A percentile compares a stretch with the other conserved stretches of the same genome.
Conservation (phyloP, 2,113 vertebrate genomes). For the Xerus inauris region DNA sequence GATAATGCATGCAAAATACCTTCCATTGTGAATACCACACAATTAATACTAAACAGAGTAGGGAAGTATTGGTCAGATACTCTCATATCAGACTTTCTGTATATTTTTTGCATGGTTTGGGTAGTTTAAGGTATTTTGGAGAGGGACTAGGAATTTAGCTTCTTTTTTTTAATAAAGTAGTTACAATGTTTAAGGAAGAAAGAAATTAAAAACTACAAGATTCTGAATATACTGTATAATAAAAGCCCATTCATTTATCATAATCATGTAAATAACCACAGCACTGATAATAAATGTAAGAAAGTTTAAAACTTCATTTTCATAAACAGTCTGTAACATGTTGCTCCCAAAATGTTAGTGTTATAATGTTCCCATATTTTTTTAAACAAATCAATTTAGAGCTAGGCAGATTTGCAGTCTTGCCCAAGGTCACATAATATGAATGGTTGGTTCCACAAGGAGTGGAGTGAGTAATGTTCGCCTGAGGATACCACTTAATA, state of each 20-base stretch:
- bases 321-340: not conserved
- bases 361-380: not conserved
- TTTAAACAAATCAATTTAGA: not conserved
- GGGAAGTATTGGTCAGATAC: not conserved
- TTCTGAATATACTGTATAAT: not conserved
- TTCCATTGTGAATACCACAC: not conserved
- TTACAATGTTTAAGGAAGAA: not conserved
- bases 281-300: not conserved
- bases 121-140: not conserved
- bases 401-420: not conserved
- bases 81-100: not conserved
- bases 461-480: not conserved
- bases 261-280: slow-evolving; percentile 12
- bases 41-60: not conserved
- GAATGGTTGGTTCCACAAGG: not conserved
- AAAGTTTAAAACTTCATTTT: not conserved
- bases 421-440: not conserved
- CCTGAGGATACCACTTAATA: not conserved
- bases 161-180: not conserved
- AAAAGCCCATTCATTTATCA: slow-evolving; percentile 22
- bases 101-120: not conserved
- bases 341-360: not conserved
- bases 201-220: not conserved
- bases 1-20: not conserved
- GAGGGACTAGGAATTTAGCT: not conserved